Base-by-base conservation (phyloP, 2,113 vertebrate species). In the Labrus mixtus region DNA sequence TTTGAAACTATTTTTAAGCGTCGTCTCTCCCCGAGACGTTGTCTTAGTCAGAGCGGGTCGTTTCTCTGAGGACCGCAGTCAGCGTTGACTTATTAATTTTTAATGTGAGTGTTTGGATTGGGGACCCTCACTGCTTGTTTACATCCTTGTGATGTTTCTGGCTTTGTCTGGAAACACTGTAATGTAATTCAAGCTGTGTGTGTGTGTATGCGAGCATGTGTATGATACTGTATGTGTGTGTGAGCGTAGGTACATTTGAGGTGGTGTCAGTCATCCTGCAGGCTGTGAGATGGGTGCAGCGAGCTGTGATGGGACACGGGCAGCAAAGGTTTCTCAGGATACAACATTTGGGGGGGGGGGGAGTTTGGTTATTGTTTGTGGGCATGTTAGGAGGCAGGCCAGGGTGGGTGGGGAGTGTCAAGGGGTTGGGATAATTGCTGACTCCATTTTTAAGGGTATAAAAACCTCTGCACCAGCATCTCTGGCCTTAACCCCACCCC, bases 351-450 rank as follows among this genome's bases (percentile, higher is more conserved):
- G 22, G 59, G 33, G 25, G 25, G 25, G 25, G 10, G 33, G 53
- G 15, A 68, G 79, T 73, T 83, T 87, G 84, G 72, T 82, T 86
- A 84, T 89, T 87, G 87, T 91, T 89, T 88, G 85, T 63, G 88
- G 82, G 84, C 84, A 87, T 76, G 88, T 81, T 85, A 48, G 73
- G 74, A 72, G 70, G 77, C 71, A 83, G 82, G 71, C 63, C 67
- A n/a, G 74, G 79, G 58, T 74, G 73, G 78, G 67, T 76, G 71
- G 85, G 83, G 84, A 84, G 84, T 84, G 87, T 87, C 83, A 79
- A 88, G 89, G 90, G 91, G 87, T 89, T 87, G 90, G 78, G 81
- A 92, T 94, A 94, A 94, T 93, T 93, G 90, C 88, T 90, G 88
- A 89, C 89, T 91, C 92, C 86, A 89, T 94, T 93, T 50, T 92